Evolutionary conservation across 2,888 invertebrate species (phyloP).

Genomic region (Drosophila tanythrix): DNA sequence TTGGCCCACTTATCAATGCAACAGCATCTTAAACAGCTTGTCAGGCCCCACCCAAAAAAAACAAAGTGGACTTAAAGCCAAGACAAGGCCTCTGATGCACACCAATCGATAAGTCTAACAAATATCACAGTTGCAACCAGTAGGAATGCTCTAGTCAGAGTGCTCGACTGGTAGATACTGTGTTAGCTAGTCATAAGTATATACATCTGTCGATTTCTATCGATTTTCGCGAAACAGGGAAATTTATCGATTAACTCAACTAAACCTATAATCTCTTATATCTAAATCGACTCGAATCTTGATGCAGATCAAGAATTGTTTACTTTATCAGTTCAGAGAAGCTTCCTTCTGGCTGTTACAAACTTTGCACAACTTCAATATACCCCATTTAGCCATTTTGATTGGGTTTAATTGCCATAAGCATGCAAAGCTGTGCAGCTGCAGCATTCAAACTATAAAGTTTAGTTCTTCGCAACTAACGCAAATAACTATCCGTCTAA

Average conservation of each 20-base stretch:
- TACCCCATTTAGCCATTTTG: background rate
- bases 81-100: slow-evolving; percentile 42
- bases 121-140: slow-evolving; percentile 31
- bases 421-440: slow-evolving; percentile 45
- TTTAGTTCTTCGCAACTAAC: slow-evolving; percentile 38
- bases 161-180: background rate
- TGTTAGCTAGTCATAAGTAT: background rate
- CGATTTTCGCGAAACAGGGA: background rate
- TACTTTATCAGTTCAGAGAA: background rate
- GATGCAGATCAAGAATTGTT: background rate
- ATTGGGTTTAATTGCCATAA: slow-evolving; percentile 50
- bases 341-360: background rate
- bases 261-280: background rate
- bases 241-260: background rate
- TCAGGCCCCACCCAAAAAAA: slow-evolving; percentile 22
- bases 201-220: background rate
- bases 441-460: slow-evolving; percentile 59
- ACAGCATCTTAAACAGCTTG: slow-evolving; percentile 30
- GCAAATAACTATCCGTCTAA: slow-evolving; percentile 50
- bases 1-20: slow-evolving; percentile 47
- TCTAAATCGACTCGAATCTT: background rate
- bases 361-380: slow-evolving; percentile 5
- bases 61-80: background rate
- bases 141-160: background rate
- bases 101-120: slow-evolving; percentile 47